These are phyloP conservation scores for Chaetoderma sp. DNA, from an alignment of 2,888 invertebrate species.

Conservation along the genomic window DNA sequence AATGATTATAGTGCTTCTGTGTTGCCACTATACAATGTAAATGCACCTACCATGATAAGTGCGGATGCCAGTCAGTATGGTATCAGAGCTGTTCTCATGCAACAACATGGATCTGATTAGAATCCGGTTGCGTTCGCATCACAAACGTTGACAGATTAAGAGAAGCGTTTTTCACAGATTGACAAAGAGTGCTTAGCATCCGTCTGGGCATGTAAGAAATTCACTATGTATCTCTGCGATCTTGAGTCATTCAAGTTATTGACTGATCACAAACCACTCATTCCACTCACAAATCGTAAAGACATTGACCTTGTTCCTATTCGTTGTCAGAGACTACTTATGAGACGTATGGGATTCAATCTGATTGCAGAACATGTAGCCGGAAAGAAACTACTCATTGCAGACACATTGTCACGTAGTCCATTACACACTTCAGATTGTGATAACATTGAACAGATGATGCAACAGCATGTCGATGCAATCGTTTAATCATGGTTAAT, in stretches of 20 bases:
- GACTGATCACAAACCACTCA: slow-evolving; percentile 34
- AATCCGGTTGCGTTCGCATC: slow-evolving; percentile 41
- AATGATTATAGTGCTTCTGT: slow-evolving; percentile 28
- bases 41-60: slow-evolving; percentile 37
- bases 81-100: slow-evolving; percentile 37
- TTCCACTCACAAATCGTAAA: slow-evolving; percentile 23
- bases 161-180: slow-evolving; percentile 30
- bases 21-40: slow-evolving; percentile 36
- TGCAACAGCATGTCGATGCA: background rate
- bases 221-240: slow-evolving; percentile 23
- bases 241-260: slow-evolving; percentile 4
- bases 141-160: slow-evolving; percentile 35
- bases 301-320: slow-evolving; percentile 19
- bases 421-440: background rate
- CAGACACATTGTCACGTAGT: slow-evolving; percentile 6
- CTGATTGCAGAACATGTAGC: background rate
- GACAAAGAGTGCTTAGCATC: slow-evolving; percentile 21
- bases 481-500: background rate
- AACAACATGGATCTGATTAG: slow-evolving; percentile 21
- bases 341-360: slow-evolving; percentile 22
- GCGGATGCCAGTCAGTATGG: slow-evolving; percentile 42
- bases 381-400: slow-evolving; percentile 1
- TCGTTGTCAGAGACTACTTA: slow-evolving; percentile 25
- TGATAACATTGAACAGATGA: background rate
- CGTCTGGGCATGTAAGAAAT: slow-evolving; percentile 40